Percentiles rank a stretch among this genome's conserved stretches.
These are phyloP conservation scores for Myopa tessellatipennis DNA, from an alignment of 2,888 invertebrate genomes.

Conservation along the genomic window DNA sequence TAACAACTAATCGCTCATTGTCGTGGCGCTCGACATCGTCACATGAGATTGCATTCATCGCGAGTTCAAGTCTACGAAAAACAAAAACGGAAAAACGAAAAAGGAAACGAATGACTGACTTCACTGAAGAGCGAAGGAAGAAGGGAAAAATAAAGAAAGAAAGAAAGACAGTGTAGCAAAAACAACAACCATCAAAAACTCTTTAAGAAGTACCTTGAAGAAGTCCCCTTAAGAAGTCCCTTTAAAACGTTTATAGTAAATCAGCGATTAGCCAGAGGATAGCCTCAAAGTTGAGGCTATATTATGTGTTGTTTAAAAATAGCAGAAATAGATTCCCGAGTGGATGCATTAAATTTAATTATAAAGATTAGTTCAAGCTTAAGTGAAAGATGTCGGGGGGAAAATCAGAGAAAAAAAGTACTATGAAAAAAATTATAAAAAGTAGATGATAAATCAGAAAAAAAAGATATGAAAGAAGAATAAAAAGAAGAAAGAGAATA, in stretches of 20 bases:
- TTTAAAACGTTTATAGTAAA: too few species aligned
- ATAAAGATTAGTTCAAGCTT: background rate
- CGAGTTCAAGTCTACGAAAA: background rate
- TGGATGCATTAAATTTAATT: background rate
- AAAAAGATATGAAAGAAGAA: too few species aligned
- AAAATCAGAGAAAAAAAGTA: background rate
- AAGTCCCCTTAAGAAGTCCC: too few species aligned
- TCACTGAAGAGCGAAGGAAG: background rate
- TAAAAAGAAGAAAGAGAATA: too few species aligned
- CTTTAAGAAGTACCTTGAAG: too few species aligned
- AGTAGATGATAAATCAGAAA: background rate
- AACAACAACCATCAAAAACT: too few species aligned
- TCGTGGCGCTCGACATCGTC: background rate
- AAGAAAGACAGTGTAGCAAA: too few species aligned
- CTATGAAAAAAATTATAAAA: background rate
- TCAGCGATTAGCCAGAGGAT: too few species aligned
- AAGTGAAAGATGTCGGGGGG: background rate
- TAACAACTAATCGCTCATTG: constrained; percentile 16
- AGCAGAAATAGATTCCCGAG: background rate
- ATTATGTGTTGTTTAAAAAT: background rate
- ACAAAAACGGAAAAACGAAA: too few species aligned
- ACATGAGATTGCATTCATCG: background rate
- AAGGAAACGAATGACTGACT: background rate
- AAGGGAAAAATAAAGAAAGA: background rate
- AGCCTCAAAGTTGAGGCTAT: too few species aligned